These are phyloP conservation scores for Ptilorrhoa leucosticta DNA, from an alignment of 2,113 vertebrate species.

Conservation along the genomic window DNA sequence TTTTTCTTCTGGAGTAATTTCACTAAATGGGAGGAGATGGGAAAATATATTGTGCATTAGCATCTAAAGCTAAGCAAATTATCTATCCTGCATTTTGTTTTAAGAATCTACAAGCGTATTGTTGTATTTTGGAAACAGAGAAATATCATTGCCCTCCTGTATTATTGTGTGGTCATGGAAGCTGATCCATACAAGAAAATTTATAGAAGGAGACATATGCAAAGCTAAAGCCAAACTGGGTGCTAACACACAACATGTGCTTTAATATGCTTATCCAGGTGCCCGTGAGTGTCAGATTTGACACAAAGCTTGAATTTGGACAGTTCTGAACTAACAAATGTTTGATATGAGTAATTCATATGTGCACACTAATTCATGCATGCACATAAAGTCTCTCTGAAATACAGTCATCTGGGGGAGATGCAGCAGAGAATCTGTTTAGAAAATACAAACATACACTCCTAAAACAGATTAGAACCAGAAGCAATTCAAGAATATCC, in stretches of 20 bases:
- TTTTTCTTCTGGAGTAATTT: conserved; percentile 66
- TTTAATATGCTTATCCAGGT: background rate
- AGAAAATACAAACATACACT: background rate
- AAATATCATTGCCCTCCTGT: background rate
- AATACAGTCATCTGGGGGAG: background rate
- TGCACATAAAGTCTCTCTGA: background rate
- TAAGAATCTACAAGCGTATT: conserved; percentile 17
- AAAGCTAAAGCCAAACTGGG: background rate
- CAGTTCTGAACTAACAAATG: background rate
- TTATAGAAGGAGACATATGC: background rate
- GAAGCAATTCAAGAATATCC: background rate
- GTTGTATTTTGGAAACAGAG: background rate
- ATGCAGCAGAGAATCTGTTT: background rate
- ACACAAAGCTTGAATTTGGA: background rate
- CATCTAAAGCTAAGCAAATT: conserved; percentile 47
- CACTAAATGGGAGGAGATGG: conserved; percentile 56
- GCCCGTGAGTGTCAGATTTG: background rate
- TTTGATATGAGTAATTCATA: background rate
- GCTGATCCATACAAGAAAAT: background rate
- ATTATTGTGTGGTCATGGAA: background rate
- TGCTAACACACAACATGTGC: background rate
- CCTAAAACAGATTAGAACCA: background rate
- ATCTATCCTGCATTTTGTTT: conserved; percentile 21
- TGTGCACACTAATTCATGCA: background rate
- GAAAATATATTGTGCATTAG: conserved; percentile 45